Conservation (phyloP, 2,797 vertebrate genomes). For the Coccyzus lansbergi region DNA sequence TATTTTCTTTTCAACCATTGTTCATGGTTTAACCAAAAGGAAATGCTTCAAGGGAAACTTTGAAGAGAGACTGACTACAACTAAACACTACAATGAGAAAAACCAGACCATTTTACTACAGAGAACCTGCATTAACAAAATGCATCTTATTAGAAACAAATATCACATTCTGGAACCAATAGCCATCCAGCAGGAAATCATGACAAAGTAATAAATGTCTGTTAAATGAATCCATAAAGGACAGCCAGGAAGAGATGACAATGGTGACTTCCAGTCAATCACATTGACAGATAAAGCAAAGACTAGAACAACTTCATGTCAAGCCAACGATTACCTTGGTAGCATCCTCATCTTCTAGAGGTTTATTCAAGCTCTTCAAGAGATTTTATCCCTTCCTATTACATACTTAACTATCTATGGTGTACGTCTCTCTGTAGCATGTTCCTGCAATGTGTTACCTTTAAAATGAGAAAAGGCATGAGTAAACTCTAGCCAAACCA, state of each 20-base stretch:
- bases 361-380: neutral
- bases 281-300: neutral
- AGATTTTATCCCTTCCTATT: neutral
- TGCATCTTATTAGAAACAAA: neutral
- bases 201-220: neutral
- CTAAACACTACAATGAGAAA: neutral
- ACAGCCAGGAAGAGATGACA: neutral
- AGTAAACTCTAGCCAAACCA: neutral
- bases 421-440: neutral
- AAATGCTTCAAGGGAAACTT: neutral
- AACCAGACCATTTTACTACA: neutral
- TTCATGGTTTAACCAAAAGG: neutral
- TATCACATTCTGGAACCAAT: neutral
- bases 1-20: neutral
- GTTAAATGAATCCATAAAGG: neutral
- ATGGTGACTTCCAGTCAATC: neutral
- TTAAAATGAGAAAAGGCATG: neutral
- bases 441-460: neutral
- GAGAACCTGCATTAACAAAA: neutral
- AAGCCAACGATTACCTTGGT: neutral
- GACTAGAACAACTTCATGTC: neutral
- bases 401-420: neutral
- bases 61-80: neutral
- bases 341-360: neutral
- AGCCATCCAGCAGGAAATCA: neutral